Percentiles rank a stretch among this genome's conserved stretches.
Evolutionary conservation across 2,113 vertebrate genomes (phyloP).

Genomic region (Eublepharis macularius): DNA sequence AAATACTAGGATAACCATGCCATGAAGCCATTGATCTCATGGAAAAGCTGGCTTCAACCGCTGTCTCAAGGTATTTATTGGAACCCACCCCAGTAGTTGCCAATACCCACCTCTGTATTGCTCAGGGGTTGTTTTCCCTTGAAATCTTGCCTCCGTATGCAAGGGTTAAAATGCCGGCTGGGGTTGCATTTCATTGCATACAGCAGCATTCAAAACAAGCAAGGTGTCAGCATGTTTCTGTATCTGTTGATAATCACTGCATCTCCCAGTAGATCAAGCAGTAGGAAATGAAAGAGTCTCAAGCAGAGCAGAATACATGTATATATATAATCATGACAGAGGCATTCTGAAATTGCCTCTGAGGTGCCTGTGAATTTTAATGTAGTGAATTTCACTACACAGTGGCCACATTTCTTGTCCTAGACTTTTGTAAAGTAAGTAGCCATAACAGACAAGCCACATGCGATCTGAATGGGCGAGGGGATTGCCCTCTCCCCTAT

Average conservation of each 20-base stretch:
- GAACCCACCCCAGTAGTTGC: no score
- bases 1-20: no score
- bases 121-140: not conserved
- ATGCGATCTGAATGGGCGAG: not conserved
- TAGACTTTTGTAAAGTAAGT: not conserved
- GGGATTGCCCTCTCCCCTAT: not conserved
- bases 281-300: conserved; percentile 62
- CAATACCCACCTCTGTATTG: not conserved
- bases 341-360: conserved; percentile 27
- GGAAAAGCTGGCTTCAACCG: no score
- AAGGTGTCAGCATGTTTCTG: conserved; percentile 28
- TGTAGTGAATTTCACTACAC: not conserved
- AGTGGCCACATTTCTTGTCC: not conserved
- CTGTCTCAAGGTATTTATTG: no score
- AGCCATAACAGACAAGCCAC: not conserved
- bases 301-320: not conserved
- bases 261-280: conserved; percentile 27
- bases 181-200: conserved; percentile 2
- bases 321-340: conserved; percentile 30
- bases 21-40: no score
- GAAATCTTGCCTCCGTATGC: not conserved
- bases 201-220: conserved; percentile 23
- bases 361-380: conserved; percentile 37
- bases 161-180: conserved; percentile 51
- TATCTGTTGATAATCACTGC: conserved; percentile 55